Evolutionary conservation across 2,888 invertebrate species (phyloP).

Genomic region (Watsonalla cultraria): DNA sequence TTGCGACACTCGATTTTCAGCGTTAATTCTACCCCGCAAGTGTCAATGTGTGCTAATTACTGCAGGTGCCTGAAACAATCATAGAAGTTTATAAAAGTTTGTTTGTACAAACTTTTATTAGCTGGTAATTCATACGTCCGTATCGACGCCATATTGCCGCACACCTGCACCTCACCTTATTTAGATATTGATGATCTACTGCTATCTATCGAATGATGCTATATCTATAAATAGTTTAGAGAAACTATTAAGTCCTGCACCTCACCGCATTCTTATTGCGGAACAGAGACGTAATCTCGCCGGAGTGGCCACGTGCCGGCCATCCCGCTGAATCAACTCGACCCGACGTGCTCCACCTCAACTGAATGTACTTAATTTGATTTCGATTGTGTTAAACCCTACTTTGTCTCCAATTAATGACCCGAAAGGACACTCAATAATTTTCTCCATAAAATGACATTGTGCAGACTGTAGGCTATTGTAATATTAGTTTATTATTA

Average conservation of each 20-base stretch:
- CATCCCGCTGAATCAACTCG: slow-evolving; percentile 69
- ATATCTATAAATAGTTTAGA: too few species aligned
- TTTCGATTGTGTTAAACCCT: slow-evolving; percentile 73
- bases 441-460: slow-evolving; percentile 17
- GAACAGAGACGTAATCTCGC: slow-evolving; percentile 28
- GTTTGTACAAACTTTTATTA: background rate
- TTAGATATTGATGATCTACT: too few species aligned
- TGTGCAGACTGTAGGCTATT: slow-evolving; percentile 17
- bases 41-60: background rate
- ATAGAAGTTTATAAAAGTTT: background rate
- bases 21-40: background rate
- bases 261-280: slow-evolving; percentile 50
- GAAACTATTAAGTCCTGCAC: background rate
- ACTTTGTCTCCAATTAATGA: slow-evolving; percentile 64
- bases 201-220: too few species aligned
- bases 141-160: too few species aligned
- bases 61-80: background rate
- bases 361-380: slow-evolving; percentile 74
- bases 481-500: background rate
- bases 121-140: too few species aligned
- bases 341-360: slow-evolving; percentile 59
- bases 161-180: too few species aligned
- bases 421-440: slow-evolving; percentile 54
- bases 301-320: slow-evolving; percentile 47
- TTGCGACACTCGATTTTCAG: slow-evolving; percentile 15